Base-by-base conservation (phyloP, 35 echinoderm and acorn worm genomes). In the Chiridota heheva region DNA sequence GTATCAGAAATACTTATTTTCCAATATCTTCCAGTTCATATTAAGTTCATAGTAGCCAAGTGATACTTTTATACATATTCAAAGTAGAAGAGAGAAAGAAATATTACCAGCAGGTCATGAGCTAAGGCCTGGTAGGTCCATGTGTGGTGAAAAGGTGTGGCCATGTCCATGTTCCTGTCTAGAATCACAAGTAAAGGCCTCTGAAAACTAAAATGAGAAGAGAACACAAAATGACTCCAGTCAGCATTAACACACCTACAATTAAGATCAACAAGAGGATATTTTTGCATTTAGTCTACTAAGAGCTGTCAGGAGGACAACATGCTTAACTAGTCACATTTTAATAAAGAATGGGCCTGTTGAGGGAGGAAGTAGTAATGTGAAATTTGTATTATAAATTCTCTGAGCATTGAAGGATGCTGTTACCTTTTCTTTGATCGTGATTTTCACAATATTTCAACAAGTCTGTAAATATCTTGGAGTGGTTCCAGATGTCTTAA, bases 111-210 rank as follows among this genome's bases (percentile, higher is more conserved):
- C 0, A 96, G 82, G 84, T 96, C 92, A 87, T 96, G 92, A 42
- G 82, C 80, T 26, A 96, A 60, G 24, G 92, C 92, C 44, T 96
- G 92, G 68, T 96, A 96, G 43, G 92, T 96, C 92, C 92, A 96
- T 62, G 92, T 96, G 38, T 96, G 92, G 46, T 96, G 92, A 22
- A 96, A 70, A 26, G 87, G 87, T 36, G 92, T 96, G 17, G 92
- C 87, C 65, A 96, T 73, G 36, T 96, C 82, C 67, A 89, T 86
- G 46, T 90, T 90, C 24, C 86, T 44, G 56, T 96, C 87, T 48
- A 90, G 55, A 55, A 96, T 84, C 27, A 96, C 86, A 42, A 96
- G 57, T 16, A 96, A 41, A 13, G 92, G 92, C 32, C 92, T 64
- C 77, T 96, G 92, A 74, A 96, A 96, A 81, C 92, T 96, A 38